phyloP scores from a whole-genome alignment of 2,113 vertebrate species.

The Anhinga anhinga region DNA sequence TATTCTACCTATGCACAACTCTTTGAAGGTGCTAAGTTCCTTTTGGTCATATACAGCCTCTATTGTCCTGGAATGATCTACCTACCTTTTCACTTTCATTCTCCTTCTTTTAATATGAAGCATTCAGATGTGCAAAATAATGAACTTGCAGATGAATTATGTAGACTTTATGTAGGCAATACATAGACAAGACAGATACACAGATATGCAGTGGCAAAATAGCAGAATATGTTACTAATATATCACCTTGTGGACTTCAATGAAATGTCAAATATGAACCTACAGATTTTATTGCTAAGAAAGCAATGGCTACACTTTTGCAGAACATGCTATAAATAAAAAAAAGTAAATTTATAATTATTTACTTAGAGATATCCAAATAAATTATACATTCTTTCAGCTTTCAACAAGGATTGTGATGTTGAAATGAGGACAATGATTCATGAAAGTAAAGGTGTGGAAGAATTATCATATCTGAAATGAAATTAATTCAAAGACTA shows the following conservation, averaged over 20 bases:
- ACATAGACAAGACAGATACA: background rate
- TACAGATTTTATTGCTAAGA: background rate
- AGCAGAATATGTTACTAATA: background rate
- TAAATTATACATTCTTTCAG: background rate
- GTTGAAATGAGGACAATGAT: background rate
- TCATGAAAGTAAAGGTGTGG: background rate
- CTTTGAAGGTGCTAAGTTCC: background rate
- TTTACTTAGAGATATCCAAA: background rate
- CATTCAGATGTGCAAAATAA: background rate
- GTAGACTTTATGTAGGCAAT: background rate
- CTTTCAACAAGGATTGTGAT: background rate
- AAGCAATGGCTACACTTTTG: background rate
- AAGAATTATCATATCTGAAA: background rate
- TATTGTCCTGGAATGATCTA: background rate
- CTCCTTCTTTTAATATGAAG: background rate
- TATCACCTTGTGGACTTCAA: background rate
- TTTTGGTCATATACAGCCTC: background rate
- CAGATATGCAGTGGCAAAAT: background rate
- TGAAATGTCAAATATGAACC: background rate
- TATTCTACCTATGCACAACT: background rate
- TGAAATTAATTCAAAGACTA: background rate
- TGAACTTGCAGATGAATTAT: background rate
- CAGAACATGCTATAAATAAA: background rate
- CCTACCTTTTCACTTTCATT: background rate
- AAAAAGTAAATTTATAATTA: background rate